phyloP scores from a whole-genome alignment of 2,797 vertebrate species.

The Rhabdophis nuchalis region DNA sequence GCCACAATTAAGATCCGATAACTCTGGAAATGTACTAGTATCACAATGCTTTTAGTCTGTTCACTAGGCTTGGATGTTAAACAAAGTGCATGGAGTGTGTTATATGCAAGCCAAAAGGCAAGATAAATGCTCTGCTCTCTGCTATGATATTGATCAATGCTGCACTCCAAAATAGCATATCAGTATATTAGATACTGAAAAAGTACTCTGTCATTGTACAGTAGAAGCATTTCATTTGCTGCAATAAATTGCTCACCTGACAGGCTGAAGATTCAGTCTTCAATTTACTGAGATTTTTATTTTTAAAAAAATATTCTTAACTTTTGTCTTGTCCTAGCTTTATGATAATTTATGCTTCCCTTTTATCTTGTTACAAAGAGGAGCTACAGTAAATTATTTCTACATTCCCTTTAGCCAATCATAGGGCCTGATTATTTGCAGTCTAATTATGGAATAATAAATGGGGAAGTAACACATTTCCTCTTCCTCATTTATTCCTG shows the following conservation, averaged over 20 bases:
- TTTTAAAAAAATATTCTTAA: constrained; percentile 13
- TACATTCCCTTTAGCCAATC: constrained; percentile 53
- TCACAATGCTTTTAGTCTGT: background rate
- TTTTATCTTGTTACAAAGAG: constrained; percentile 25
- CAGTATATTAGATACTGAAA: constrained; percentile 29
- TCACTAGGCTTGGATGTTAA: constrained; percentile 11
- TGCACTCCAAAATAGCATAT: constrained; percentile 26
- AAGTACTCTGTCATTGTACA: constrained; percentile 34
- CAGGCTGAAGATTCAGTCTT: constrained; percentile 32
- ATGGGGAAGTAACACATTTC: constrained; percentile 62
- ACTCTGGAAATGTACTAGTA: background rate
- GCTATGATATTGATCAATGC: constrained; percentile 9
- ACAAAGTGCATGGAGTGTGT: constrained; percentile 22
- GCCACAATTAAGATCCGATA: background rate
- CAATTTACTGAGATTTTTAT: constrained; percentile 29
- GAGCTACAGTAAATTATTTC: constrained; percentile 47
- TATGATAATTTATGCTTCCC: constrained; percentile 33
- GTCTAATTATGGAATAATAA: constrained; percentile 63
- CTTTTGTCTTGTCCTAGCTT: constrained; percentile 20
- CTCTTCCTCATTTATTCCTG: constrained; percentile 55
- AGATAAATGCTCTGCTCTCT: constrained; percentile 34
- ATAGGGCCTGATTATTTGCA: constrained; percentile 55
- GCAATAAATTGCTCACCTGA: constrained; percentile 43
- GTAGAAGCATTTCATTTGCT: constrained; percentile 45
- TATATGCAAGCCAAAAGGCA: constrained; percentile 24